Base-by-base conservation (phyloP, 2,888 invertebrate species). In the Pollenia amentaria region DNA sequence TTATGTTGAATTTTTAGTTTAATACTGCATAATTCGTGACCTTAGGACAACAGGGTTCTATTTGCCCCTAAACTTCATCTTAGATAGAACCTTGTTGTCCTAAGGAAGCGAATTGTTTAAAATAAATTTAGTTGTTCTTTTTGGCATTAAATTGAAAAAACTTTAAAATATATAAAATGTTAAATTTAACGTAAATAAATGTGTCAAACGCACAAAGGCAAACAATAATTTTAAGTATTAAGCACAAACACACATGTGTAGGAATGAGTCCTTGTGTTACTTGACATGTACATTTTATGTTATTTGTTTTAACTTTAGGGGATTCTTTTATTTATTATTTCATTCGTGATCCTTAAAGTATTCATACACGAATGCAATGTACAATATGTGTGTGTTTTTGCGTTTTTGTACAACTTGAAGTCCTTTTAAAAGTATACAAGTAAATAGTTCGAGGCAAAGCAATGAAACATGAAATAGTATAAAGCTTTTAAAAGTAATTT, bases 311-410 rank as follows among this genome's bases (percentile, higher is more conserved):
- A n/a, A 51, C 69, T 51, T 51, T 11, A 51, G 69, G 69, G 51
- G 38, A 80, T 76, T 42, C 67, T 40, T 72, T 80, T n/a, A 70
- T 70, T 69, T 80, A 64, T 64, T 55, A 55, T 72, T 72, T 42
- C 60, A 64, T 79, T 79, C 65, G 21, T 64, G 42, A 70, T 57
- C 46, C 14, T 77, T 55, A n/a, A 46, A 46, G 18, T 51, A 46
- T 51, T 69, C 38, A 69, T 51, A 29, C 16, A 21, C 16, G 40
- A 51, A 16, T 69, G 8, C 38, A n/a, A 48, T 48, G 4, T 44
- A 7, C 16, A n/a, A n/a, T n/a, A 0, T 44, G 64, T 44, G 44
- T 67, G 29, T 29, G 11, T 12, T 11, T 18, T 18, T 55, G n/a
- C n/a, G 48, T 51, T 16, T 9, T 46, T 29, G 48, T 29, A 67